These are phyloP conservation scores for Hyposoter didymator DNA, from an alignment of 2,888 invertebrate genomes.

Conservation along the genomic window DNA sequence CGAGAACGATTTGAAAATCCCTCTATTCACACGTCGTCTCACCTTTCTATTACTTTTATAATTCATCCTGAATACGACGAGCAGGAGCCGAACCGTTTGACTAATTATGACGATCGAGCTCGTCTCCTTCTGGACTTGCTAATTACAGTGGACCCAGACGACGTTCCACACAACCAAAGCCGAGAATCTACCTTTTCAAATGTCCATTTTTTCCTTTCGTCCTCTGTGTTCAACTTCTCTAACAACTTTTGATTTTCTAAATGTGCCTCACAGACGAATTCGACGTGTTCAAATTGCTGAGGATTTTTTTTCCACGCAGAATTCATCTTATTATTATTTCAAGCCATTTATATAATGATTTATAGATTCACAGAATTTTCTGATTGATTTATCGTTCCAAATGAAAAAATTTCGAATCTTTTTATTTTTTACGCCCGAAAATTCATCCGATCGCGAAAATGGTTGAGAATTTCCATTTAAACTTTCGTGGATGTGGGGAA, in stretches of 20 bases:
- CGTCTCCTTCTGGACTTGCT: slow-evolving; percentile 29
- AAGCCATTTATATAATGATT: not conserved
- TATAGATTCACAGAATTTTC: not conserved
- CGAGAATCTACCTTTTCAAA: not conserved
- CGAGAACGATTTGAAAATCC: slow-evolving; percentile 35
- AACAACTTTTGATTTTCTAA: not conserved
- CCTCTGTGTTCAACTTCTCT: not conserved
- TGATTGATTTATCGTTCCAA: not conserved
- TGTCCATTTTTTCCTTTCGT: not conserved
- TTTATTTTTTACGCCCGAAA: not conserved
- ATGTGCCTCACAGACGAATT: not conserved
- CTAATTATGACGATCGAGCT: slow-evolving; percentile 52
- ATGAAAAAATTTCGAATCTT: not conserved
- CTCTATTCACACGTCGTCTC: slow-evolving; percentile 46
- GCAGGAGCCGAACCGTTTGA: slow-evolving; percentile 35
- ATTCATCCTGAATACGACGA: slow-evolving; percentile 6
- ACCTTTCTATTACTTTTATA: slow-evolving; percentile 61
- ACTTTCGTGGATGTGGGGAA: not conserved
- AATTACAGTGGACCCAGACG: slow-evolving; percentile 24
- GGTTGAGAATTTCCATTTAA: not conserved
- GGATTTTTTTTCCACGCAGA: not conserved
- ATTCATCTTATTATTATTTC: not conserved
- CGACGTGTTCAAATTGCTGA: not conserved
- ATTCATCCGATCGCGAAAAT: not conserved
- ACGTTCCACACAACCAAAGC: not conserved